Evolutionary conservation across 2,113 vertebrate genomes (phyloP).

Genomic region (Carollia perspicillata): DNA sequence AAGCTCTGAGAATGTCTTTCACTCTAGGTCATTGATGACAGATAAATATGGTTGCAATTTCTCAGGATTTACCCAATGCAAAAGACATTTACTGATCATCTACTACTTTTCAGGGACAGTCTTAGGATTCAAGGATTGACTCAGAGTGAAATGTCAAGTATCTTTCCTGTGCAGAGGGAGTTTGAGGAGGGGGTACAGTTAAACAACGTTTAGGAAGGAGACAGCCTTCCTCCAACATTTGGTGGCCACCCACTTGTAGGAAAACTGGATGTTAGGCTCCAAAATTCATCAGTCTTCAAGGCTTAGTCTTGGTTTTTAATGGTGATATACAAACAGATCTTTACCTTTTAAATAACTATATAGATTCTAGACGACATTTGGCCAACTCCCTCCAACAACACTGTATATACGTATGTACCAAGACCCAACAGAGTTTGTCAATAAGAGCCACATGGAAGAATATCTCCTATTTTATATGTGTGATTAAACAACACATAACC

Average conservation of each 20-base stretch:
- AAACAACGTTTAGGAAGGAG: rapidly evolving
- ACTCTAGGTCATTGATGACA: background rate
- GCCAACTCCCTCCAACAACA: background rate
- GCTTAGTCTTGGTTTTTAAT: background rate
- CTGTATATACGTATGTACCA: background rate
- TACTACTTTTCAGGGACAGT: no score
- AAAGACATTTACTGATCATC: no score
- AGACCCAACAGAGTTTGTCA: background rate
- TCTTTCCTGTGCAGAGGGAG: background rate
- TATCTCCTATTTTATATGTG: background rate
- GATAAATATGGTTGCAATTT: background rate
- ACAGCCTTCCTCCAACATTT: no score
- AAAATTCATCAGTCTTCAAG: background rate
- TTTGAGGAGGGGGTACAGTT: background rate
- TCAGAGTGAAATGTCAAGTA: background rate
- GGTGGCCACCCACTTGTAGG: background rate
- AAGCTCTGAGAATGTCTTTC: background rate
- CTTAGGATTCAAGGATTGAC: background rate
- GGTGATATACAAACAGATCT: background rate
- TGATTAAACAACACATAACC: background rate
- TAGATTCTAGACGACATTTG: background rate
- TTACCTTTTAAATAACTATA: background rate
- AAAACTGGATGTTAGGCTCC: background rate
- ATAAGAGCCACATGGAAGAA: background rate
- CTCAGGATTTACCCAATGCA: background rate